A percentile compares a stretch with the other conserved stretches of the same genome.
phyloP scores from a whole-genome alignment of 2,888 invertebrate genomes.

The Sminthurides aquaticus region DNA sequence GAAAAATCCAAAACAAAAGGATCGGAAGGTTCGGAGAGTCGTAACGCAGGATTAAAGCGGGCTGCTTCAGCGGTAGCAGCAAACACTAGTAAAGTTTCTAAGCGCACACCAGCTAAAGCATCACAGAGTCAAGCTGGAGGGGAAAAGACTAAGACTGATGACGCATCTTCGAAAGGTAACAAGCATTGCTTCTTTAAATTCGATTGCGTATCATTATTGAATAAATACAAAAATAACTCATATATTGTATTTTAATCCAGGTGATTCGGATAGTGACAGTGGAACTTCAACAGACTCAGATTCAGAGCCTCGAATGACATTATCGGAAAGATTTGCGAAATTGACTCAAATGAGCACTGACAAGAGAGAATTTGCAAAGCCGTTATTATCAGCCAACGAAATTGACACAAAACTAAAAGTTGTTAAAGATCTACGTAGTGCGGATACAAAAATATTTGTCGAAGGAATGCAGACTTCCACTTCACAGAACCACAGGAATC shows the following conservation, averaged over 20 bases:
- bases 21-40: background rate
- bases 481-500: too few species aligned
- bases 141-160: constrained; percentile 1
- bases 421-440: constrained; percentile 36
- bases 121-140: background rate
- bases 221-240: background rate
- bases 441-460: constrained; percentile 32
- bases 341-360: constrained; percentile 87
- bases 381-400: constrained; percentile 36
- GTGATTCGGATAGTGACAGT: constrained; percentile 19
- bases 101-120: constrained; percentile 2
- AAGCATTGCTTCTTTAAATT: background rate
- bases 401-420: constrained; percentile 42
- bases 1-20: background rate
- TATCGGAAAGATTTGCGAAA: constrained; percentile 80
- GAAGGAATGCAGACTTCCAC: constrained; percentile 20
- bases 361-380: constrained; percentile 62
- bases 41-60: constrained; percentile 2
- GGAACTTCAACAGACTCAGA: constrained; percentile 30
- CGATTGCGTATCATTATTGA: background rate
- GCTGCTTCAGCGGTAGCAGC: background rate
- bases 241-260: constrained; percentile 3
- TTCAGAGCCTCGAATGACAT: constrained; percentile 60
- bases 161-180: background rate
- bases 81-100: background rate